Percentiles rank a stretch among this genome's conserved stretches.
Conservation (phyloP, 2,888 invertebrate species). For the Nomada ruficornis region DNA sequence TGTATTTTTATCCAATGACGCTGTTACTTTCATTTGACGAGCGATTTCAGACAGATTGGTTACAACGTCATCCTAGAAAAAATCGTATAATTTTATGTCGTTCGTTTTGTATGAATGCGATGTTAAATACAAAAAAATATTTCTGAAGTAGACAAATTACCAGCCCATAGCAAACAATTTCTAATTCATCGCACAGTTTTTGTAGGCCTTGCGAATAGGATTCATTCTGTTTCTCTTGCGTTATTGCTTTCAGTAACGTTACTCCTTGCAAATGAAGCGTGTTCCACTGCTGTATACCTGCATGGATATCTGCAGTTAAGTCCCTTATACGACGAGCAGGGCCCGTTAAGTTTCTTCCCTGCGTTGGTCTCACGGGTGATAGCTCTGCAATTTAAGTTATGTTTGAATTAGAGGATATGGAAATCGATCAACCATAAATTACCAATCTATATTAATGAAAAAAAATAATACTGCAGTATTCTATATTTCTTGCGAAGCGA, state of each 20-base stretch:
- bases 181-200: conserved; percentile 76
- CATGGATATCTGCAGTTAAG: conserved; percentile 86
- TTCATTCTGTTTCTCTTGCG: conserved; percentile 64
- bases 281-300: conserved; percentile 86
- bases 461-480: too few species aligned
- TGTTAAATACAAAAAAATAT: neutral
- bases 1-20: conserved; percentile 67
- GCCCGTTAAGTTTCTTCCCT: conserved; percentile 86
- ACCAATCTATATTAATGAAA: too few species aligned
- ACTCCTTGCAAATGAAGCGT: conserved; percentile 84
- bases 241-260: conserved; percentile 83
- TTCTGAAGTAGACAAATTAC: conserved; percentile 61
- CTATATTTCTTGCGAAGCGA: too few species aligned
- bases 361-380: conserved; percentile 68
- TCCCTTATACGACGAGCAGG: conserved; percentile 86
- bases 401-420: neutral
- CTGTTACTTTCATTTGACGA: conserved; percentile 71
- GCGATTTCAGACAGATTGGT: conserved; percentile 69
- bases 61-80: conserved; percentile 74
- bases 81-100: neutral
- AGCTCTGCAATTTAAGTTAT: conserved; percentile 55
- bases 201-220: conserved; percentile 74
- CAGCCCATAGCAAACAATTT: conserved; percentile 73
- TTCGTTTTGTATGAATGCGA: neutral
- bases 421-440: too few species aligned